A percentile compares a stretch with the other conserved stretches of the same genome.
Evolutionary conservation across 2,888 invertebrate genomes (phyloP).

Genomic region (Ormyrus thymus): DNA sequence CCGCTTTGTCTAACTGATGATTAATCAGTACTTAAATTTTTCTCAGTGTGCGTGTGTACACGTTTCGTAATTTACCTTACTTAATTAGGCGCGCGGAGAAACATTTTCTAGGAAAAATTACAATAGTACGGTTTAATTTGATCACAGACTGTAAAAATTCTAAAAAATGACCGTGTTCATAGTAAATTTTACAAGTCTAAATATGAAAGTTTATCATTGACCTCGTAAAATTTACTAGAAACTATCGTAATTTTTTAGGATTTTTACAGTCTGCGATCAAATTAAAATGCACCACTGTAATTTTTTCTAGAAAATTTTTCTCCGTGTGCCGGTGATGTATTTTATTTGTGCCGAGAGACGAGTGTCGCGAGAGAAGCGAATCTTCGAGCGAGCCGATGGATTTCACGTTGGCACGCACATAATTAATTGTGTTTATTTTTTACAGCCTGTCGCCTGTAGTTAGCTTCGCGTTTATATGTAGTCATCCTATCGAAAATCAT

Average conservation of each 20-base stretch:
- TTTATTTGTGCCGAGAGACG: neutral
- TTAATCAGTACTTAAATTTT: conserved; percentile 3
- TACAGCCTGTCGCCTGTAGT: conserved; percentile 82
- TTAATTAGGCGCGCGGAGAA: no score
- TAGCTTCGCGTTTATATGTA: conserved; percentile 67
- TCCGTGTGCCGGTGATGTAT: conserved; percentile 3
- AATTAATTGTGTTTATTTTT: conserved; percentile 56
- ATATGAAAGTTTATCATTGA: no score
- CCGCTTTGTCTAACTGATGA: conserved; percentile 27
- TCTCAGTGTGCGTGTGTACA: conserved; percentile 24
- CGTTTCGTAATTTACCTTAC: conserved; percentile 13
- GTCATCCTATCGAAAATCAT: conserved; percentile 31
- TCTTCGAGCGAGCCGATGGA: conserved; percentile 65
- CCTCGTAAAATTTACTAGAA: no score
- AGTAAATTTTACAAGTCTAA: no score
- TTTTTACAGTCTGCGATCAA: no score
- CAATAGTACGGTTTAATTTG: no score
- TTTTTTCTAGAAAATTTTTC: no score
- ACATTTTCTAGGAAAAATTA: no score
- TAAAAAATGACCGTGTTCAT: no score
- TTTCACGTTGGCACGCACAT: conserved; percentile 40
- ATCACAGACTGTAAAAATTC: no score
- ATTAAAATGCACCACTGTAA: no score
- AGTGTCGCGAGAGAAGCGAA: conserved; percentile 17
- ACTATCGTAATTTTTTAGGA: no score